phyloP scores from a whole-genome alignment of 2,888 invertebrate species.

The Eupithecia vulgata region DNA sequence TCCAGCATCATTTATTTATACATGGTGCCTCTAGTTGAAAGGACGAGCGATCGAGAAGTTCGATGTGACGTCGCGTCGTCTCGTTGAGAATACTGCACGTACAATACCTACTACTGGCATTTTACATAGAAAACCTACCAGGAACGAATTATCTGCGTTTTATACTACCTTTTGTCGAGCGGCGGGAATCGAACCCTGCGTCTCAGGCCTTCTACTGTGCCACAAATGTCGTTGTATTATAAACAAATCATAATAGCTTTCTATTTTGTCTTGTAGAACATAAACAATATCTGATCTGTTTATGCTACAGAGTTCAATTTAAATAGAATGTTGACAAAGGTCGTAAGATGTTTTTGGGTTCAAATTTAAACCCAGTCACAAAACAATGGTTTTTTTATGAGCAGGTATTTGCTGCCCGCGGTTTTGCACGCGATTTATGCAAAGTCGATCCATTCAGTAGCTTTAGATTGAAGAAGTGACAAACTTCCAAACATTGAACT shows the following conservation, averaged over 20 bases:
- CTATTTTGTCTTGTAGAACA: not conserved
- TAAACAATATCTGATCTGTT: conserved; percentile 4
- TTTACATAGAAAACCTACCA: not conserved
- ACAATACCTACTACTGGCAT: not conserved
- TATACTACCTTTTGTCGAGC: not conserved
- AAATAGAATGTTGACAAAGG: conserved; percentile 3
- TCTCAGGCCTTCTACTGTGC: not conserved
- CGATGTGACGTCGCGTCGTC: no score
- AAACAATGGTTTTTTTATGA: not conserved
- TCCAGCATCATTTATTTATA: no score
- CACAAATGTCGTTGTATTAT: not conserved
- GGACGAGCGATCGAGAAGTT: no score
- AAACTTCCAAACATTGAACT: not conserved
- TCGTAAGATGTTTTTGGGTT: not conserved
- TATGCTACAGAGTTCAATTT: not conserved
- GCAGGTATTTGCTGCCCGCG: not conserved
- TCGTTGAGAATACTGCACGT: no score
- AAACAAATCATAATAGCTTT: not conserved
- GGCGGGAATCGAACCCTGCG: not conserved
- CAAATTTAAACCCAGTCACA: not conserved
- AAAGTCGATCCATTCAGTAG: not conserved
- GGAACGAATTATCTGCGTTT: not conserved
- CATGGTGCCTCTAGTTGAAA: no score
- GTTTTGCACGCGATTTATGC: not conserved
- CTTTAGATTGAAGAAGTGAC: not conserved